Evolutionary conservation across 2,888 invertebrate genomes (phyloP).

Genomic region (Ormyrus nitidulus): DNA sequence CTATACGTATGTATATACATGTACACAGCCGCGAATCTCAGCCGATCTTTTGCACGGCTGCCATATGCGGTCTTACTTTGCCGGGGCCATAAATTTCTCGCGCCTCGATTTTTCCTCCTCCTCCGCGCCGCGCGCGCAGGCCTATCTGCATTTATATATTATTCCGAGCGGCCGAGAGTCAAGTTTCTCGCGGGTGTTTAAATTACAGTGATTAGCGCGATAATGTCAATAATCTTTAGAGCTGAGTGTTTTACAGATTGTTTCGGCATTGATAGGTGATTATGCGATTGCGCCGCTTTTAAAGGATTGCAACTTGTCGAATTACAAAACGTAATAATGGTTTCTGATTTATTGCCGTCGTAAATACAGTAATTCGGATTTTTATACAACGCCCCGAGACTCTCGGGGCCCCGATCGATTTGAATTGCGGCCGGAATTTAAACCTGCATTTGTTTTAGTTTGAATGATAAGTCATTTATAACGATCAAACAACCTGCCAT

Average conservation of each 20-base stretch:
- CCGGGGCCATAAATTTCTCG: constrained; percentile 40
- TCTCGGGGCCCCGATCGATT: background rate
- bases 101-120: constrained; percentile 7
- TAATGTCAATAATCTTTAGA: constrained; percentile 54
- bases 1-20: background rate
- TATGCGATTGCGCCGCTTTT: constrained; percentile 25
- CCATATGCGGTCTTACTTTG: constrained; percentile 44
- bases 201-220: constrained; percentile 52
- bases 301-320: constrained; percentile 34
- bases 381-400: background rate
- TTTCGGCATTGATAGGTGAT: constrained; percentile 46
- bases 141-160: constrained; percentile 13
- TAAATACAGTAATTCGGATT: constrained; percentile 30
- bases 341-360: constrained; percentile 33
- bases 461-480: constrained; percentile 36
- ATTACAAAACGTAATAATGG: constrained; percentile 47
- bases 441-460: constrained; percentile 11
- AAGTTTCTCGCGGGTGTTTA: constrained; percentile 47
- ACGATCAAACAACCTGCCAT: constrained; percentile 24
- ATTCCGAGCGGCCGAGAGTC: constrained; percentile 20
- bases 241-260: constrained; percentile 48
- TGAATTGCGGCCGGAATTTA: constrained; percentile 9
- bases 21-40: constrained; percentile 14
- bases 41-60: background rate
- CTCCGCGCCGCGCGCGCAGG: background rate